Percentiles rank a stretch among this genome's conserved stretches.
Evolutionary conservation across 2,797 vertebrate species (phyloP).

Genomic region (Melanotaenia parkinsoni): DNA sequence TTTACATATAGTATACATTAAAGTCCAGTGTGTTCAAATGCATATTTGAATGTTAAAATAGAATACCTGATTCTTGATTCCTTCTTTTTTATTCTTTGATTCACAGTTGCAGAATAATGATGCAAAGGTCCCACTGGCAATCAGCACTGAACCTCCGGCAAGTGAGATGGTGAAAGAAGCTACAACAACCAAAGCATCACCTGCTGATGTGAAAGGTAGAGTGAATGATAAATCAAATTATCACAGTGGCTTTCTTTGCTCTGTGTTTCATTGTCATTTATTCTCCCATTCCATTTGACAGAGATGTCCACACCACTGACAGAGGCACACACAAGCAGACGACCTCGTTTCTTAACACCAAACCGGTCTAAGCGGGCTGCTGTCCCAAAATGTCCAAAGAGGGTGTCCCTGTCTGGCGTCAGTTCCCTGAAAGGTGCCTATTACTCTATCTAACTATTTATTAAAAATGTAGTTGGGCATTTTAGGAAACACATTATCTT

Average conservation of each 20-base stretch:
- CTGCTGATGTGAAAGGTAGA: conserved; percentile 47
- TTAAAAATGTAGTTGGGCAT: conserved; percentile 1
- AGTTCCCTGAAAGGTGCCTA: conserved; percentile 73
- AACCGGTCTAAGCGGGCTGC: conserved; percentile 69
- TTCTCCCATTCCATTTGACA: conserved; percentile 28
- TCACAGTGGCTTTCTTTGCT: neutral
- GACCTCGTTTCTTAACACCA: conserved; percentile 69
- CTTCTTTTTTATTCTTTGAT: neutral
- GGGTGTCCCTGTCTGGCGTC: conserved; percentile 61
- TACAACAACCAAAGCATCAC: conserved; percentile 45
- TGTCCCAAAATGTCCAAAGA: conserved; percentile 41
- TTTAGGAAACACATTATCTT: neutral
- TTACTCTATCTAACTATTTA: neutral
- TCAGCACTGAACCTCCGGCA: conserved; percentile 30
- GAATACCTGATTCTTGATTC: neutral
- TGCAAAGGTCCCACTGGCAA: conserved; percentile 6
- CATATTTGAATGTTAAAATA: conserved; percentile 1
- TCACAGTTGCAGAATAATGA: conserved; percentile 47
- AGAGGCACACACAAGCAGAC: conserved; percentile 62
- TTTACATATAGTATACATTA: neutral
- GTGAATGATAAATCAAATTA: neutral
- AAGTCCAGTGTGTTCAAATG: neutral
- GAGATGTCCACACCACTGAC: conserved; percentile 46
- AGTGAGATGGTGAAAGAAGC: conserved; percentile 26
- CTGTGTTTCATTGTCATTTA: neutral